Conservation (phyloP, 2,888 invertebrate genomes). For the Chloroclysta siterata region DNA sequence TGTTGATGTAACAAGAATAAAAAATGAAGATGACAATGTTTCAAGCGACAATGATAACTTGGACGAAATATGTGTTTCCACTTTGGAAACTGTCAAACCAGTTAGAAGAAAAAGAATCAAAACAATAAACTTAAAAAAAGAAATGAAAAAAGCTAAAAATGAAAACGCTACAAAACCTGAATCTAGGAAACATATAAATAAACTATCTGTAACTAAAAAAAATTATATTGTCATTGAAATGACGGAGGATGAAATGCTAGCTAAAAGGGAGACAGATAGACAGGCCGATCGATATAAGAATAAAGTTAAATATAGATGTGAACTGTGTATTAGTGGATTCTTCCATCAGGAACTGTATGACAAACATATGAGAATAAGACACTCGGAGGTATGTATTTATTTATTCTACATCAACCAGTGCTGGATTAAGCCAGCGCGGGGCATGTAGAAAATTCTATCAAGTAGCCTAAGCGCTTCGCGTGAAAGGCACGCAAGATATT, state of each 20-base stretch:
- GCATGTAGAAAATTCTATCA: too few relatives aligned
- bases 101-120: constrained; percentile 7
- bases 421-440: too few relatives aligned
- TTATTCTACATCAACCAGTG: too few relatives aligned
- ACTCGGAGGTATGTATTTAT: constrained; percentile 24
- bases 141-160: background rate
- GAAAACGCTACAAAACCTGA: background rate
- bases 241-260: constrained; percentile 26
- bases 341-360: constrained; percentile 30
- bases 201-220: constrained; percentile 20
- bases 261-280: constrained; percentile 23
- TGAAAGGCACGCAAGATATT: too few relatives aligned
- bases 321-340: constrained; percentile 28
- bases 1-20: constrained; percentile 18
- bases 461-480: too few relatives aligned
- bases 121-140: background rate
- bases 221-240: constrained; percentile 27
- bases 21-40: constrained; percentile 16
- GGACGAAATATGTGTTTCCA: constrained; percentile 7
- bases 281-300: constrained; percentile 28
- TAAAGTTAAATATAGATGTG: constrained; percentile 28
- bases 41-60: constrained; percentile 10
- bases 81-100: constrained; percentile 4
- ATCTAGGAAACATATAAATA: background rate
- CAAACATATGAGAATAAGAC: constrained; percentile 25